phyloP scores from a whole-genome alignment of 2,888 invertebrate species.

The Pyralis farinalis region DNA sequence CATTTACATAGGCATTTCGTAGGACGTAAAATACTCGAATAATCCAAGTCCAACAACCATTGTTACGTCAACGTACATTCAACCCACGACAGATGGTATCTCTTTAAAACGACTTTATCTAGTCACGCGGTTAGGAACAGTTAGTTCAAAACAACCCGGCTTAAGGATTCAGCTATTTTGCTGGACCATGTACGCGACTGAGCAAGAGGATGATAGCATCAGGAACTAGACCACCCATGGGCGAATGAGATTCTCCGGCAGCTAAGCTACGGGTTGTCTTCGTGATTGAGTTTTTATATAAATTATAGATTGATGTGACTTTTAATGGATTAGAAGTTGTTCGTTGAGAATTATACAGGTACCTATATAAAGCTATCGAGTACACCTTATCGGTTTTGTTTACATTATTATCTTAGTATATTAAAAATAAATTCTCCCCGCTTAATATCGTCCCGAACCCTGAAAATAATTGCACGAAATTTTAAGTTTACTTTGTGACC shows the following conservation, averaged over 20 bases:
- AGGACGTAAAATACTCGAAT: not conserved
- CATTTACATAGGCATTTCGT: not conserved
- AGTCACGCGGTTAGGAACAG: slow-evolving; percentile 50
- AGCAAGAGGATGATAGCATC: not conserved
- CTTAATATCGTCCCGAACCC: no score
- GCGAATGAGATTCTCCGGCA: not conserved
- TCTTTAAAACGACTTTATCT: slow-evolving; percentile 45
- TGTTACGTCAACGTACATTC: slow-evolving; percentile 18
- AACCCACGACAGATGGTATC: slow-evolving; percentile 45
- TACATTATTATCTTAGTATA: no score
- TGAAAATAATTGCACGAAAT: no score
- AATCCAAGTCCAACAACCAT: not conserved
- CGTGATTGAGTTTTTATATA: not conserved
- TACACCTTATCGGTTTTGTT: no score
- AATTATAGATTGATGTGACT: not conserved
- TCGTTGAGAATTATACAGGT: no score
- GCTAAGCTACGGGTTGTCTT: no score
- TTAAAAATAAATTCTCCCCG: no score
- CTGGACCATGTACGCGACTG: not conserved
- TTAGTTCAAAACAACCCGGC: slow-evolving; percentile 38
- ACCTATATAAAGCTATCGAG: no score
- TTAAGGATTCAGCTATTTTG: slow-evolving; percentile 2
- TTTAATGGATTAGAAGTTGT: no score
- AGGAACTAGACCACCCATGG: not conserved
- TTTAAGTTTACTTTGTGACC: no score